These are phyloP conservation scores for Leptonema lineaticorne DNA, from an alignment of 1,140 invertebrate species.

Conservation along the genomic window DNA sequence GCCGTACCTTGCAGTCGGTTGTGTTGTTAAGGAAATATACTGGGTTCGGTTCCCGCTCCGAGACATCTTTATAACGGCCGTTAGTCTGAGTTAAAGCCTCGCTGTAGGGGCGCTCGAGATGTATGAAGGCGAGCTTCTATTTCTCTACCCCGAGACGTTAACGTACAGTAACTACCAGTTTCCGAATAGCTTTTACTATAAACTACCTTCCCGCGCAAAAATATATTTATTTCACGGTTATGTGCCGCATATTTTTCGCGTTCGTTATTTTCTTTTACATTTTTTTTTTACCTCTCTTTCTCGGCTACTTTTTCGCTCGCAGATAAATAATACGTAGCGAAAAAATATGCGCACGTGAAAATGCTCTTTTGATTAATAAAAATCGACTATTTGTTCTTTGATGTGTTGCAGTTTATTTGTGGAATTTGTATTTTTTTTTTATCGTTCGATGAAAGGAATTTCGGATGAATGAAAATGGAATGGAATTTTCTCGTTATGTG, in stretches of 20 bases:
- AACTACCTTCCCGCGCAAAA: conserved; percentile 27
- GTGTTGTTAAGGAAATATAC: conserved; percentile 36
- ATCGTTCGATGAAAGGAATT: too few relatives aligned
- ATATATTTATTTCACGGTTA: conserved; percentile 30
- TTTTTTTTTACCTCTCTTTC: too few relatives aligned
- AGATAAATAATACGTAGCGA: too few relatives aligned
- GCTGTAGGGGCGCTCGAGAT: conserved; percentile 21
- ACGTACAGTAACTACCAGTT: conserved; percentile 30
- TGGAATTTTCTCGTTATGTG: too few relatives aligned
- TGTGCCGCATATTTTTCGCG: conserved; percentile 15
- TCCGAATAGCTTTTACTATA: conserved; percentile 35
- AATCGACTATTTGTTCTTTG: neutral
- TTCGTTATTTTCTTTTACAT: neutral
- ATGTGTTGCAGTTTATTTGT: too few relatives aligned
- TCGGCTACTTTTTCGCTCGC: too few relatives aligned
- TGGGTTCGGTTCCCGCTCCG: conserved; percentile 35
- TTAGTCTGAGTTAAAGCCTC: conserved; percentile 36
- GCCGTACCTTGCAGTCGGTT: conserved; percentile 29
- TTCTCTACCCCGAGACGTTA: conserved; percentile 6
- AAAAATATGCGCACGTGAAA: too few relatives aligned
- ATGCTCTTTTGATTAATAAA: neutral
- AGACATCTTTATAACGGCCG: conserved; percentile 41
- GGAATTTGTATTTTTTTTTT: too few relatives aligned
- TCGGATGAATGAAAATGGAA: too few relatives aligned
- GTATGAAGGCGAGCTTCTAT: conserved; percentile 27